Evolutionary conservation across 35 echinoderm and acorn worm species (phyloP), one percentile per base, ranked within the genome.

Genomic region (Holothuria glaberrima): DNA sequence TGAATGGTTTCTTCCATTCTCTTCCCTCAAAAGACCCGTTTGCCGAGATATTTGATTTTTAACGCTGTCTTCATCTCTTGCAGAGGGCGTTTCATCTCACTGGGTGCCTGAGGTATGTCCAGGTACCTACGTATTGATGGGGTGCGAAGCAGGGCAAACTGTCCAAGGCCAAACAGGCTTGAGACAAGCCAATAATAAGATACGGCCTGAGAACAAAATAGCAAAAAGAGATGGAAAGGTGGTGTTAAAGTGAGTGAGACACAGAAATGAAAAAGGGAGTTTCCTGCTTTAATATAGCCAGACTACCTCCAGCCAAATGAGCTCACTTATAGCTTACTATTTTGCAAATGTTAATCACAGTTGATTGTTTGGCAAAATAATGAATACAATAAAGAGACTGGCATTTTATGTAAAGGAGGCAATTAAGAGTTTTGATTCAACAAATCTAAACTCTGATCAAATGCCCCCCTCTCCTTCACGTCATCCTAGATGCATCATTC

Each of bases 71-170:
- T 78, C 76, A 94, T 94, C 72, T 97, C 95, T 32, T 88, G 27
- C 9, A 94, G 28, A 13, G 95, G 95, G 19, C 60, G 50, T 27
- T 91, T 97, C 95, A 97, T 97, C 68, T 97, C 95, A 36, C 92
- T 91, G 21, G 92, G 92, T 50, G 90, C 60, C 12, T 88, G 82
- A 6, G 92, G 92, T 31, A 97, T 97, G 14, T 83, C 84, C n/a
- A 94, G 36, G 22, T 36, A 27, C 71, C 92, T 48, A 30, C 95
- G 58, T 45, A 94, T 56, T 20, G 60, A 26, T 12, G 86, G 89
- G 17, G 50, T 89, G 58, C 89, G 88, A 22, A 97, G 89, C 24
- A 97, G 64, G 25, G 89, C 86, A 70, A 91, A 94, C 61, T 97
- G 89, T 31, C 36, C 89, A n/a, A 97, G 41, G 19, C 92, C 92